These are phyloP conservation scores for Imbricaverruca yamaguchii DNA, from an alignment of 2,888 invertebrate genomes.

Conservation along the genomic window DNA sequence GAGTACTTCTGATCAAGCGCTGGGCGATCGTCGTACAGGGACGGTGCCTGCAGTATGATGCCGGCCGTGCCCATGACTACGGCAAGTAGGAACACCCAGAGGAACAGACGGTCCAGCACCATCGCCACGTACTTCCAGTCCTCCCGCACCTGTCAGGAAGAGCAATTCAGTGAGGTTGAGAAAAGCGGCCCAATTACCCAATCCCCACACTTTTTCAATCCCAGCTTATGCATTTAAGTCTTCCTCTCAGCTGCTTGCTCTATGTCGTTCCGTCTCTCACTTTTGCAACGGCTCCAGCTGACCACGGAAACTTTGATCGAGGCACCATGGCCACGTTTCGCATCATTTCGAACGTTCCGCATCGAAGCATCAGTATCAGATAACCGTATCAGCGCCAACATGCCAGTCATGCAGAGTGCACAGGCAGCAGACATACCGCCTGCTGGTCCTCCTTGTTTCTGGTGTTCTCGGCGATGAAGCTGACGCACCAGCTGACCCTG, in stretches of 20 bases:
- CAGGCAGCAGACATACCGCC: neutral
- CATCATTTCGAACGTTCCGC: too few relatives aligned
- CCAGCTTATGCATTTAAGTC: too few relatives aligned
- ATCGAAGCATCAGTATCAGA: too few relatives aligned
- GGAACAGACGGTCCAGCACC: conserved; percentile 49
- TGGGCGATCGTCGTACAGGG: conserved; percentile 42
- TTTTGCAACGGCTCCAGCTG: too few relatives aligned
- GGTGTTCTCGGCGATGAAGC: conserved; percentile 34
- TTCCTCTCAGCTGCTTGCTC: too few relatives aligned
- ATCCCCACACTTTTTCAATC: too few relatives aligned
- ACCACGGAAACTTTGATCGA: too few relatives aligned
- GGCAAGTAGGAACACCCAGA: conserved; percentile 48
- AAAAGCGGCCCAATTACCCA: too few relatives aligned
- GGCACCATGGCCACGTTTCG: too few relatives aligned
- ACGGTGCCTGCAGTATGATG: conserved; percentile 44
- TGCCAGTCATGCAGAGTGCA: too few relatives aligned
- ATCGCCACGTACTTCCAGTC: conserved; percentile 52
- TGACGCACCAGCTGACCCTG: conserved; percentile 34
- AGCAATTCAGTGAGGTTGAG: neutral
- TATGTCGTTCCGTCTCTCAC: too few relatives aligned
- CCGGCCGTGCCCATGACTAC: conserved; percentile 46
- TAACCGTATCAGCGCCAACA: too few relatives aligned
- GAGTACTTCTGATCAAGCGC: conserved; percentile 34
- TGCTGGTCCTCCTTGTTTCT: conserved; percentile 32
- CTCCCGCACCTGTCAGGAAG: conserved; percentile 38